phyloP scores from a whole-genome alignment of 2,113 vertebrate genomes.

The Anhinga rufa region DNA sequence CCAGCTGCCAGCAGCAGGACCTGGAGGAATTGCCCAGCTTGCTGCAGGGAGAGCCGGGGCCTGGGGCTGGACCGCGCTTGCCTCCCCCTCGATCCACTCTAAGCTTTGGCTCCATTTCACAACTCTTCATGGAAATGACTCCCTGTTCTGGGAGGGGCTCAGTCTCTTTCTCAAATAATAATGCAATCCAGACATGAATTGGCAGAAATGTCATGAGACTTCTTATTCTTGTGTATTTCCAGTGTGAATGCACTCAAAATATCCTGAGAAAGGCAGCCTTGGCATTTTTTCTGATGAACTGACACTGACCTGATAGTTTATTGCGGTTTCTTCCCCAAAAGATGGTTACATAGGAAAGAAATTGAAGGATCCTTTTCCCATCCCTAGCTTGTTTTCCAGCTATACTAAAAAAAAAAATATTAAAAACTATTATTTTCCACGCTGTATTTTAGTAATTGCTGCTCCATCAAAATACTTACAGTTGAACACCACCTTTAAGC shows the following conservation, averaged over 20 bases:
- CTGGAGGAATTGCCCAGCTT: not conserved
- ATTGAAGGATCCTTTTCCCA: not conserved
- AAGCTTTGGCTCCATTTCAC: not conserved
- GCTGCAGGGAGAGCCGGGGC: not conserved
- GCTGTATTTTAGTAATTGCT: not conserved
- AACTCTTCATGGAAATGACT: conserved; percentile 36
- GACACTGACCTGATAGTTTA: conserved; percentile 47
- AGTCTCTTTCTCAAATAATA: conserved; percentile 6
- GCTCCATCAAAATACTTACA: not conserved
- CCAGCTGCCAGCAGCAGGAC: not conserved
- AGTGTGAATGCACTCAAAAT: conserved; percentile 41
- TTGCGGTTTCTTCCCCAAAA: conserved; percentile 31
- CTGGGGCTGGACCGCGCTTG: accelerated
- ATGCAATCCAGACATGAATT: conserved; percentile 57
- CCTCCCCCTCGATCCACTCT: accelerated
- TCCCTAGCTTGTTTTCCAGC: not conserved
- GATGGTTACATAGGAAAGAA: not conserved
- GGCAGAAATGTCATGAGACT: conserved; percentile 59
- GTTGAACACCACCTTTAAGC: not conserved
- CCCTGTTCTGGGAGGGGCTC: not conserved
- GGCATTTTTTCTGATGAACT: conserved; percentile 57
- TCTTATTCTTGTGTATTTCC: conserved; percentile 44
- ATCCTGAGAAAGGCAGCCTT: conserved; percentile 53
- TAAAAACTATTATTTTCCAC: not conserved
- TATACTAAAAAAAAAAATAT: not conserved